Evolutionary conservation across 2,113 vertebrate species (phyloP).

Genomic region (Orthonyx spaldingii): DNA sequence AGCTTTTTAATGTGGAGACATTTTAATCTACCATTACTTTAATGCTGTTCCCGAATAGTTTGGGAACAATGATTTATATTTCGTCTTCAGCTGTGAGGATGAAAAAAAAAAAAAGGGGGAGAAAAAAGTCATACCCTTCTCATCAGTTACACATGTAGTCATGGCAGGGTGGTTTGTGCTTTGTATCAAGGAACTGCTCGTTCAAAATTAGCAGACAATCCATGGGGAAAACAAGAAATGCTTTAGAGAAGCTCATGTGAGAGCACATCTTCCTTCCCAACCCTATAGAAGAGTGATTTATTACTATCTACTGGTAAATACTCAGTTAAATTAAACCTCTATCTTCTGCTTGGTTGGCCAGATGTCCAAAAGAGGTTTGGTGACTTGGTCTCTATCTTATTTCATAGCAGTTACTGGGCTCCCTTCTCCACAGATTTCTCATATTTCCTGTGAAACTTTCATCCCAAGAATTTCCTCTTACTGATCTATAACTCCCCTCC

Average conservation of each 20-base stretch:
- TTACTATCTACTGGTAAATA: background rate
- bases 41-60: slow-evolving; percentile 35
- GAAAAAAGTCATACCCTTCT: background rate
- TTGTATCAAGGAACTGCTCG: background rate
- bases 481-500: background rate
- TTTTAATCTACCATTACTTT: slow-evolving; percentile 52
- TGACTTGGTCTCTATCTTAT: background rate
- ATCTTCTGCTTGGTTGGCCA: background rate
- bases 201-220: background rate
- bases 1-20: slow-evolving; percentile 49
- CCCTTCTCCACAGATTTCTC: background rate
- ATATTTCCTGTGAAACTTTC: background rate
- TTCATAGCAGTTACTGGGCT: background rate
- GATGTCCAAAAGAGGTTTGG: background rate
- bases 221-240: background rate
- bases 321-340: background rate
- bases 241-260: background rate
- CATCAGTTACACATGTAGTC: slow-evolving; percentile 15
- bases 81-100: background rate
- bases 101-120: rapidly evolving
- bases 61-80: slow-evolving; percentile 31
- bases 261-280: background rate
- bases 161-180: background rate
- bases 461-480: background rate
- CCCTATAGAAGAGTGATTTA: background rate